These are phyloP conservation scores for Manis javanica DNA, from an alignment of 2,797 vertebrate species.

Conservation along the genomic window DNA sequence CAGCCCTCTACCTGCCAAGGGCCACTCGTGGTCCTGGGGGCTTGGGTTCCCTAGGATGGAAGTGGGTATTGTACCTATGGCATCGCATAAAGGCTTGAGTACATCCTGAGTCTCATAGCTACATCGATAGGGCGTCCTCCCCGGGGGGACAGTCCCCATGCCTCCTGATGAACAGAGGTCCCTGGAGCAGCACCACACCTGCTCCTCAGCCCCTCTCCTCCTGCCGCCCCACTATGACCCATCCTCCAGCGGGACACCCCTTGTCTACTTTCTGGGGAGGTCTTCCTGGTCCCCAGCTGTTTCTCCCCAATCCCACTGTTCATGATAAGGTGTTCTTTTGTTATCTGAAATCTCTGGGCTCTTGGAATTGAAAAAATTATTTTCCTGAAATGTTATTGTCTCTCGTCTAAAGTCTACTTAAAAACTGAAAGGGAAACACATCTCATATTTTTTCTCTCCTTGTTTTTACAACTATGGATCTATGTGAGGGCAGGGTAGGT, in stretches of 20 bases:
- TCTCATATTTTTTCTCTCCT: not conserved
- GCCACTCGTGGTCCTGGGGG: not conserved
- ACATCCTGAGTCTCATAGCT: not conserved
- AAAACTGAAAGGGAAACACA: not conserved
- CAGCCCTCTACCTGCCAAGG: not conserved
- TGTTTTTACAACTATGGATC: not conserved
- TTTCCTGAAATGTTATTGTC: not conserved
- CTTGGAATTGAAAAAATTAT: not conserved
- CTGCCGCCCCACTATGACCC: not conserved
- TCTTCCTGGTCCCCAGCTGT: not conserved
- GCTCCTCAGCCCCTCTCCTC: not conserved
- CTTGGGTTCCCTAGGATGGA: not conserved
- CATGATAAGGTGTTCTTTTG: not conserved
- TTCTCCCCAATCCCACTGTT: not conserved
- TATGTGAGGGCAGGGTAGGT: not conserved
- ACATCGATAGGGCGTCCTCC: not conserved
- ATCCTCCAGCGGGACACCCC: not conserved
- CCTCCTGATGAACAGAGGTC: not conserved
- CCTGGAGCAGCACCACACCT: not conserved
- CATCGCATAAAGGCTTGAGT: not conserved
- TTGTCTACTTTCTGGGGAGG: not conserved
- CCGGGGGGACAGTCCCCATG: not conserved
- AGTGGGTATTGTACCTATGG: not conserved
- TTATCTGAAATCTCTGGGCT: not conserved
- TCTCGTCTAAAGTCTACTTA: not conserved